These are phyloP conservation scores for Acanthosepion esculentum DNA, from an alignment of 2,888 invertebrate species.

Conservation along the genomic window DNA sequence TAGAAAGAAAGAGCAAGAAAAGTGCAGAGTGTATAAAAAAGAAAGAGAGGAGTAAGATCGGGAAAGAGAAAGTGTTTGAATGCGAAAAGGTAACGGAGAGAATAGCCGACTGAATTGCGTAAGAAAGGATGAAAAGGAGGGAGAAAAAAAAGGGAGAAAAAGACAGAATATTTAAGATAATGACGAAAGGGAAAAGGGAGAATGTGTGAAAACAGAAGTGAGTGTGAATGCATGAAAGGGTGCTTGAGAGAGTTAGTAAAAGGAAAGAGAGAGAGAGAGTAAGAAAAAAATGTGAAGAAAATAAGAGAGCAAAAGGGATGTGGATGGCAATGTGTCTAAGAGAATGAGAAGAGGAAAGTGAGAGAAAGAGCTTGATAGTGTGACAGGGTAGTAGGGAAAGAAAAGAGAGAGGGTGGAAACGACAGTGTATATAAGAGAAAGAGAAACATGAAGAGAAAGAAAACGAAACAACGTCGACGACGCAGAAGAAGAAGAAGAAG, in stretches of 20 bases:
- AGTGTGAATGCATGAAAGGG: too few relatives aligned
- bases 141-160: too few relatives aligned
- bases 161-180: neutral
- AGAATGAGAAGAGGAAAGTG: too few relatives aligned
- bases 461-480: neutral
- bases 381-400: neutral
- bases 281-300: neutral
- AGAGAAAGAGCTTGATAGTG: too few relatives aligned
- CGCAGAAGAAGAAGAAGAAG: slow-evolving; percentile 33
- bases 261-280: neutral
- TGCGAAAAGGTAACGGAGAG: neutral
- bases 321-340: too few relatives aligned
- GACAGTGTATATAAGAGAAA: neutral
- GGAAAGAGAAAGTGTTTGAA: neutral
- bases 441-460: neutral
- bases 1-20: too few relatives aligned
- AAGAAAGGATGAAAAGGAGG: neutral
- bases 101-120: neutral
- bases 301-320: too few relatives aligned
- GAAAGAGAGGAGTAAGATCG: neutral
- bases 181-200: neutral
- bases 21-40: neutral
- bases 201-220: neutral
- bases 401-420: neutral
- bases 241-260: neutral